Percentiles rank a stretch among this genome's conserved stretches.
Evolutionary conservation across 2,113 vertebrate species (phyloP).

Genomic region (Isichthys henryi): DNA sequence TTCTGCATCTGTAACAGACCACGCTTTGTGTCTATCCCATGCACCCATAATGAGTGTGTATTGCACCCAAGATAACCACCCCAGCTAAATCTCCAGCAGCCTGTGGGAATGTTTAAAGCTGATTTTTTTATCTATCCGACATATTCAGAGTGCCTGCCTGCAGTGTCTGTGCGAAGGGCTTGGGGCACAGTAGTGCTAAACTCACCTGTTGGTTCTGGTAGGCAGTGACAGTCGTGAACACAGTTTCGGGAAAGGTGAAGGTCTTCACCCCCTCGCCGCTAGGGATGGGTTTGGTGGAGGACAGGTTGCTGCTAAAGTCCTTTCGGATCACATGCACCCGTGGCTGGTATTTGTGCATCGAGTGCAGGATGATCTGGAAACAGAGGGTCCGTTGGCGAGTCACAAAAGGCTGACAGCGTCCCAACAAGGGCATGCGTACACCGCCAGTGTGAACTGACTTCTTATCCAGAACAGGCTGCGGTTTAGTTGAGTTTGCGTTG

Average conservation of each 20-base stretch:
- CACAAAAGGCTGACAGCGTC: not conserved
- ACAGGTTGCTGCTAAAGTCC: slow-evolving; percentile 91
- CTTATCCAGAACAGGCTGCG: too few relatives aligned
- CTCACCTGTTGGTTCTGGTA: slow-evolving; percentile 97
- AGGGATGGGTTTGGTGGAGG: slow-evolving; percentile 80
- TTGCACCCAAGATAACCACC: not conserved
- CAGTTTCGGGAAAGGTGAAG: slow-evolving; percentile 88
- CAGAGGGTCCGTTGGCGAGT: not conserved
- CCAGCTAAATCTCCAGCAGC: not conserved
- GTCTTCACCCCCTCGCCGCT: slow-evolving; percentile 81
- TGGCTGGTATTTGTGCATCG: slow-evolving; percentile 98
- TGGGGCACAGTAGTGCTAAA: not conserved
- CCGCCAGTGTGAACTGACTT: not conserved
- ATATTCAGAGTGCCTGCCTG: not conserved
- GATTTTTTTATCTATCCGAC: not conserved
- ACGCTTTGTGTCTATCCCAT: not conserved
- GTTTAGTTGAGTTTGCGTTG: too few relatives aligned
- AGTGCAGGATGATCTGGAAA: slow-evolving; percentile 91
- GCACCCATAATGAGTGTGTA: not conserved
- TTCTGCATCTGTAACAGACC: slow-evolving; percentile 3
- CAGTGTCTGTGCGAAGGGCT: not conserved
- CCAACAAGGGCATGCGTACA: not conserved
- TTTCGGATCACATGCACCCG: slow-evolving; percentile 91
- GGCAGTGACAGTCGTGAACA: slow-evolving; percentile 95
- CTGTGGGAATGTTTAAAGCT: not conserved